Base-by-base conservation (phyloP, 1,140 invertebrate species). In the Thalassaphorura encarpata region DNA sequence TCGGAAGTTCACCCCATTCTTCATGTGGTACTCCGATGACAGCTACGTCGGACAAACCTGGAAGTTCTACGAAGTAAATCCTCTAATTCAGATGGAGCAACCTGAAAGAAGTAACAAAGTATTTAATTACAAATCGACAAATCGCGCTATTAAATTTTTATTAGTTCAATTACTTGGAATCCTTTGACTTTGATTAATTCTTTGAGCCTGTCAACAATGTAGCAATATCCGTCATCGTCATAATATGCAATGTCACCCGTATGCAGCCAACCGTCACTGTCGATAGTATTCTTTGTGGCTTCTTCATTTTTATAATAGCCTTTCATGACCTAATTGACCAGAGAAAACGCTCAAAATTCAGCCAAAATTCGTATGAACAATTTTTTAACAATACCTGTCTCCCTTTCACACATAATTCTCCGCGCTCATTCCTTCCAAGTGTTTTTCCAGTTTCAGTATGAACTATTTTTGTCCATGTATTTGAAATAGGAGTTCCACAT, bases 81-180 rank as follows among this genome's bases (percentile, higher is more conserved):
- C 72, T 93, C 89, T 29, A 93, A 73, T 73, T 91, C 86, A 3
- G 87, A 84, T 23, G 89, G 89, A 21, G 87, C 83, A 4, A 92
- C 88, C 84, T 89, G n/a, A n/a, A 19, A 40, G 6, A 11, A 33
- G 24, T 55, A 33, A 33, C 6, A 33, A 33, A 21, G 5, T 6
- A 33, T 36, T 50, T 33, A 5, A 8, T 33, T 36, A 33, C 33
- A 19, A 50, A 18, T 50, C 3, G 18, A 27, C 19, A 47, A 28
- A 11, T n/a, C 24, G 11, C 8, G 6, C 13, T 47, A n/a, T 3
- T 26, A 18, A 21, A 8, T 15, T 13, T 13, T 26, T 47, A 47
- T 19, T 28, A 5, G 86, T 69, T 68, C n/a, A n/a, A n/a, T n/a
- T n/a, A 73, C 75, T 65, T 77, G 76, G 26, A 73, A 66, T 26